These are phyloP conservation scores for Belgica antarctica DNA, from an alignment of 2,888 invertebrate genomes.

Conservation along the genomic window DNA sequence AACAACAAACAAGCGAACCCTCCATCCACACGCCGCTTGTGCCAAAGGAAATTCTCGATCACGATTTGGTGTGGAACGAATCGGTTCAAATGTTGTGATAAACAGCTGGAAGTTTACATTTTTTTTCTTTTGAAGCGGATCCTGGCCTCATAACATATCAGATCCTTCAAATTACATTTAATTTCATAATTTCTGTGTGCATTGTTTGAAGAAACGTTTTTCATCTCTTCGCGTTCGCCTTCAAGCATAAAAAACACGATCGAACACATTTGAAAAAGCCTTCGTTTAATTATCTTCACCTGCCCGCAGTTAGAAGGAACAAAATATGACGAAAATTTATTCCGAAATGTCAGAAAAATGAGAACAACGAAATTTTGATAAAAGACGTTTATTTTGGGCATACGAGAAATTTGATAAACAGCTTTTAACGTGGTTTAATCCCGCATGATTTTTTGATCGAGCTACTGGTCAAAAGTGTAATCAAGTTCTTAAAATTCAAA, in stretches of 20 bases:
- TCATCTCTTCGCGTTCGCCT: not conserved
- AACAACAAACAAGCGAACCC: not conserved
- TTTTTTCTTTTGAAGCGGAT: not conserved
- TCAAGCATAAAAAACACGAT: not conserved
- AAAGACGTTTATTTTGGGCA: too few relatives aligned
- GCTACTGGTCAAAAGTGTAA: too few relatives aligned
- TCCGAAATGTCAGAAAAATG: too few relatives aligned
- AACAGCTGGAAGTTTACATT: not conserved
- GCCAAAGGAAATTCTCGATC: not conserved
- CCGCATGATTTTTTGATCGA: too few relatives aligned
- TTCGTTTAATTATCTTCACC: not conserved
- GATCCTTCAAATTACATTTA: not conserved
- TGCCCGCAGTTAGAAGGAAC: not conserved
- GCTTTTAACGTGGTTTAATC: too few relatives aligned
- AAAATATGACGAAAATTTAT: not conserved
- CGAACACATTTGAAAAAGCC: not conserved
- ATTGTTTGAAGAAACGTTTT: constrained; percentile 1
- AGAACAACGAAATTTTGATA: too few relatives aligned
- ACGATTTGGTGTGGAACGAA: not conserved
- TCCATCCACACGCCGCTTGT: not conserved
- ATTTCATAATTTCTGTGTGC: constrained; percentile 5
- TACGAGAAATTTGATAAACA: too few relatives aligned
- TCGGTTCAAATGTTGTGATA: not conserved
- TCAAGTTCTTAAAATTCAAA: too few relatives aligned
- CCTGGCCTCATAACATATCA: not conserved